A percentile compares a stretch with the other conserved stretches of the same genome.
These are phyloP conservation scores for Cantharis flavilabris DNA, from an alignment of 2,888 invertebrate species.

Conservation along the genomic window DNA sequence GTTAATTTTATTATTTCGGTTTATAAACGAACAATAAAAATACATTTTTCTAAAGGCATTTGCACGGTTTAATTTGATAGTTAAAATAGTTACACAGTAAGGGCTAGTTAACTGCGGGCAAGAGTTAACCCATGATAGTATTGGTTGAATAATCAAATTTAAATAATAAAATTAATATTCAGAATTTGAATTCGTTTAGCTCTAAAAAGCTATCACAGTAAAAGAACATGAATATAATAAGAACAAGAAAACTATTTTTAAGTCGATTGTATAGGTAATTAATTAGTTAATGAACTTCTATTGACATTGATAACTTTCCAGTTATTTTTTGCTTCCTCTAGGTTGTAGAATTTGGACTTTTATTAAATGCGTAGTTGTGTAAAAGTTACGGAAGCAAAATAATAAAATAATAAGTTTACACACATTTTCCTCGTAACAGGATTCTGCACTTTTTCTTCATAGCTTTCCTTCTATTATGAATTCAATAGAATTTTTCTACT, in stretches of 20 bases:
- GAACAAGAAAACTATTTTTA: background rate
- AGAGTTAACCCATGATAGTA: too few relatives aligned
- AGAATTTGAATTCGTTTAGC: too few relatives aligned
- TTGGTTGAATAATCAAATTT: too few relatives aligned
- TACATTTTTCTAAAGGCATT: background rate
- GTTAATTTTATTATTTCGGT: background rate
- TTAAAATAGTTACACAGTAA: background rate
- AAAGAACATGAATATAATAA: too few relatives aligned
- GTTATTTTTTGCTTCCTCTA: background rate
- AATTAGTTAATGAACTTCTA: background rate
- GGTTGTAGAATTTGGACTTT: background rate
- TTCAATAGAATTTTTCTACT: background rate
- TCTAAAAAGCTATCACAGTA: too few relatives aligned
- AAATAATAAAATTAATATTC: too few relatives aligned
- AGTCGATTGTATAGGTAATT: background rate
- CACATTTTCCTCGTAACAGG: background rate
- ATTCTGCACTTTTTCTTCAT: background rate
- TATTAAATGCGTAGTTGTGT: background rate
- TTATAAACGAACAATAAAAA: background rate
- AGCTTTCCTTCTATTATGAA: background rate
- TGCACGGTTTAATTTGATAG: background rate
- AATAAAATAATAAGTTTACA: background rate
- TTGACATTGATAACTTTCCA: background rate
- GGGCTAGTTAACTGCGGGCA: too few relatives aligned
- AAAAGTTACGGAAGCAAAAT: background rate